Base-by-base conservation (phyloP, 2,113 vertebrate genomes). In the Struthidea cinerea region DNA sequence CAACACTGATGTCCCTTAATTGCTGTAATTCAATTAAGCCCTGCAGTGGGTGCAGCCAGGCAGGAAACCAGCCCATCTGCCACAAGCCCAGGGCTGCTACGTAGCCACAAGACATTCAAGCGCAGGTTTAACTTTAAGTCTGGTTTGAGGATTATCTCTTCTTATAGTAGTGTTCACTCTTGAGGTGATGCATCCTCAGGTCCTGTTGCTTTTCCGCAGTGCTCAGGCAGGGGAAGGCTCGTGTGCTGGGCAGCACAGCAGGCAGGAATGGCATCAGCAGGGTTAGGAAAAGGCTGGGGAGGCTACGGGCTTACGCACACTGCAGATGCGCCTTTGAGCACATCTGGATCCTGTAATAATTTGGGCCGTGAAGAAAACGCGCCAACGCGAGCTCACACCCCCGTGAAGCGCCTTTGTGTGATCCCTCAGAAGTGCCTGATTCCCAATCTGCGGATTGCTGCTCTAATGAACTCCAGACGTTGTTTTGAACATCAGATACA, bases 401-500 rank as follows among this genome's bases (percentile, higher is more conserved):
- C 91, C 41, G 33, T 28, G 87, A 82, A 93, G 89, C 3, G 92
- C 81, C 78, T 96, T 96, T 94, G 81, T 96, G 87, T 1, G 78
- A 82, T 87, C 94, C 87, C 89, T 96, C 93, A 93, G 91, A 96
- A 97, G 94, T 65, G 87, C 87, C 82, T 26, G 87, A 22, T 68
- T 81, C 91, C 91, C 89, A 91, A 73, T 95, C 93, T 94, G 91
- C 3, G 61, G 91, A 37, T 76, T 73, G 90, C 91, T 12, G 65
- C 84, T 87, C 84, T 97, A 96, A 96, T 68, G 53, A 96, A 20
- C 89, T 95, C 95, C 96, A 97, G 95, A 89, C 85, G 11, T 71
- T 75, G 93, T 91, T 95, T 89, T 81, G 74, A 92, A 96, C 68
- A 77, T 52, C 87, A 94, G 91, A 82, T 24, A 49, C 41, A 4